A percentile compares a stretch with the other conserved stretches of the same genome.
phyloP scores from a whole-genome alignment of 2,113 vertebrate species.

The Rafetus swinhoei region DNA sequence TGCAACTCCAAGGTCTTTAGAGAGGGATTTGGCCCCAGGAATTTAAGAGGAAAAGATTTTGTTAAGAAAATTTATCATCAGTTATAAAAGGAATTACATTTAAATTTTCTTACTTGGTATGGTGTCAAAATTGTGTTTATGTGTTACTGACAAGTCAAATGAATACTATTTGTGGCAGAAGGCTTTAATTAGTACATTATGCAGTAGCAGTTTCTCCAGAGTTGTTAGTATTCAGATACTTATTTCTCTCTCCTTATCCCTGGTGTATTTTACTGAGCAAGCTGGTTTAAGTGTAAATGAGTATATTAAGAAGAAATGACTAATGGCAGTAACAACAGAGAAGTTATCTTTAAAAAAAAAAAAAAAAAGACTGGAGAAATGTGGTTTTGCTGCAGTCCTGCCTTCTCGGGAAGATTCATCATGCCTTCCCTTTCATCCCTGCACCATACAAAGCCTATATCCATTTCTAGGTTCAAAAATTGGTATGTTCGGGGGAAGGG shows the following conservation, averaged over 20 bases:
- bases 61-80: neutral
- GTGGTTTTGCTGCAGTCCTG: neutral
- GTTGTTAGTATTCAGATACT: neutral
- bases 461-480: neutral
- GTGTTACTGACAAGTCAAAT: neutral
- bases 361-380: neutral
- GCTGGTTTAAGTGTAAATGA: neutral
- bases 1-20: neutral
- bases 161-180: neutral
- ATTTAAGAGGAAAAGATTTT: neutral
- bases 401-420: neutral
- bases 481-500: neutral
- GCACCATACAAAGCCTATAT: neutral
- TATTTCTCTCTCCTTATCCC: neutral
- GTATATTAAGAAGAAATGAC: neutral
- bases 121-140: neutral
- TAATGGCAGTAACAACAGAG: neutral
- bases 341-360: neutral
- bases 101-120: neutral
- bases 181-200: neutral
- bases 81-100: neutral
- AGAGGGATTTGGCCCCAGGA: neutral
- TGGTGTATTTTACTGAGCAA: neutral
- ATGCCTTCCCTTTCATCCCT: neutral
- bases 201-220: neutral